These are phyloP conservation scores for Proctacanthus coquilletti DNA, from an alignment of 1,140 invertebrate genomes.

Conservation along the genomic window DNA sequence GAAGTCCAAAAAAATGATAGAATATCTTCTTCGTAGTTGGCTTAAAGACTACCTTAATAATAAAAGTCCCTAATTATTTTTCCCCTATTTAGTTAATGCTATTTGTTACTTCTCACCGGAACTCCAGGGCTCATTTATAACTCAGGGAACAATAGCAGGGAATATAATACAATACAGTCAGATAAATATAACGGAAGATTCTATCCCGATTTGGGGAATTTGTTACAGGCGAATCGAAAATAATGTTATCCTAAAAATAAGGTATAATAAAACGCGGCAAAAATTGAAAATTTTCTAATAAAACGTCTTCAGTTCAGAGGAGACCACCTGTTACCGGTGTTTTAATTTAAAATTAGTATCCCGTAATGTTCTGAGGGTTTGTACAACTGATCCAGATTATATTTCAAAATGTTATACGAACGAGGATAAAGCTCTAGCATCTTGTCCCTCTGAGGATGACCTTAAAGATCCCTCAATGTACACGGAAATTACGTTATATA, in stretches of 20 bases:
- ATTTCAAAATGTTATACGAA: constrained; percentile 42
- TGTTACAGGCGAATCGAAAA: constrained; percentile 44
- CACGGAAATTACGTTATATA: constrained; percentile 36
- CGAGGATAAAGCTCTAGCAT: constrained; percentile 39
- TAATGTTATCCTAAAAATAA: constrained; percentile 47
- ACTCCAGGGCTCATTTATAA: constrained; percentile 49
- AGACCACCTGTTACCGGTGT: constrained; percentile 41
- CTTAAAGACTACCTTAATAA: no score
- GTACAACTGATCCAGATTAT: constrained; percentile 38
- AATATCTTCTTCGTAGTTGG: no score
- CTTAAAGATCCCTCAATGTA: constrained; percentile 29
- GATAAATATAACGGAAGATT: constrained; percentile 44
- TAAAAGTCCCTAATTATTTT: not conserved
- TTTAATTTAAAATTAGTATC: constrained; percentile 43
- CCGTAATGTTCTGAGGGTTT: constrained; percentile 46
- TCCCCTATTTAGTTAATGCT: constrained; percentile 8
- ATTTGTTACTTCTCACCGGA: constrained; percentile 52
- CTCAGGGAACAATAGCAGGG: constrained; percentile 35
- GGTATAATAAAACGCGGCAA: no score
- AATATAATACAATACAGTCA: constrained; percentile 42
- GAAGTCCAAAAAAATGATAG: no score
- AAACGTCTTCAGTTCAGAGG: constrained; percentile 38
- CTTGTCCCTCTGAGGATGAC: constrained; percentile 36
- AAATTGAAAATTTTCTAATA: no score
- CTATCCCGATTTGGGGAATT: constrained; percentile 51